These are phyloP conservation scores for Cyclophora punctaria DNA, from an alignment of 2,888 invertebrate genomes.

Conservation along the genomic window DNA sequence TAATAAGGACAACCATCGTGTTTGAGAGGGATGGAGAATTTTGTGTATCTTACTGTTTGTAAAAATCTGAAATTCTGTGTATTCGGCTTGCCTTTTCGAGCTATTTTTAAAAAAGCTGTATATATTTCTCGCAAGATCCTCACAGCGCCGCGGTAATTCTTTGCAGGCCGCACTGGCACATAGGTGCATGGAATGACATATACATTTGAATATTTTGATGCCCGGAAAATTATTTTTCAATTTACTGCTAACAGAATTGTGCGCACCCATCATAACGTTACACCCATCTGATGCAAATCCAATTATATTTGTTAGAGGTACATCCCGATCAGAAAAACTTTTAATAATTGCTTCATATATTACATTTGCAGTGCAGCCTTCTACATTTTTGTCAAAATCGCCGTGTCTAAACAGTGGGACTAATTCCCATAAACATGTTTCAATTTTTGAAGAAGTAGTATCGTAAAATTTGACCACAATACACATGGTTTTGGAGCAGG, in stretches of 20 bases:
- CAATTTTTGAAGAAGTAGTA: conserved; percentile 12
- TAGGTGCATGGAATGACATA: conserved; percentile 33
- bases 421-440: conserved; percentile 15
- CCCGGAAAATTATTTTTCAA: conserved; percentile 23
- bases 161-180: conserved; percentile 30
- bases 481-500: conserved; percentile 22
- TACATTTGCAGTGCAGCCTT: conserved; percentile 3
- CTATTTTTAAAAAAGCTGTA: conserved; percentile 24
- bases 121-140: conserved; percentile 29
- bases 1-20: conserved; percentile 9
- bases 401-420: conserved; percentile 8
- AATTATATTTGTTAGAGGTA: conserved; percentile 10
- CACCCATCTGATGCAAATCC: conserved; percentile 34
- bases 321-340: conserved; percentile 5
- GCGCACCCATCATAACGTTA: conserved; percentile 30
- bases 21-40: conserved; percentile 9
- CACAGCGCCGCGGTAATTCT: conserved; percentile 24
- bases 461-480: conserved; percentile 23
- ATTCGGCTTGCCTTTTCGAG: conserved; percentile 15
- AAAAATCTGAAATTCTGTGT: conserved; percentile 15
- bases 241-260: conserved; percentile 26
- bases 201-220: conserved; percentile 28
- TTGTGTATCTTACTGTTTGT: conserved; percentile 6
- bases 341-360: conserved; percentile 9
- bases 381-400: conserved; percentile 1